These are phyloP conservation scores for Lucifuga dentata DNA, from an alignment of 2,113 vertebrate species.

Conservation along the genomic window DNA sequence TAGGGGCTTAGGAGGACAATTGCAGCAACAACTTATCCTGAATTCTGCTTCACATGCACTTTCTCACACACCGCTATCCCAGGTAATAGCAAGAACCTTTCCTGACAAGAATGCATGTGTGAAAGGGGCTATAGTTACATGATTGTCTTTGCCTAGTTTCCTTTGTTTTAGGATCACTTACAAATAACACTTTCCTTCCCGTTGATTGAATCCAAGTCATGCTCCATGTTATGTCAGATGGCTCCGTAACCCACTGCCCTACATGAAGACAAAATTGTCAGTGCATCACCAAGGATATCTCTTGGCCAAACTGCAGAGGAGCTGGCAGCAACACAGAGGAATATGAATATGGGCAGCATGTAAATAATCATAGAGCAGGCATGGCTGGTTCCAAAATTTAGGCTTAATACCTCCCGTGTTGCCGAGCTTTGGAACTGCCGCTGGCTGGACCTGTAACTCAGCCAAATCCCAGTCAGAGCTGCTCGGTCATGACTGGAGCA, in stretches of 20 bases:
- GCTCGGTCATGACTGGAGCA: conserved; percentile 17
- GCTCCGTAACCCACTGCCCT: conserved; percentile 37
- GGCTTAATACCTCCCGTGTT: conserved; percentile 20
- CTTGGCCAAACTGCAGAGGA: not conserved
- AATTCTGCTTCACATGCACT: too few species aligned
- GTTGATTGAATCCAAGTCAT: conserved; percentile 31
- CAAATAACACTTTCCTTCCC: not conserved
- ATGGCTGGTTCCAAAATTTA: conserved; percentile 33
- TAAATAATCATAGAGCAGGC: conserved; percentile 41
- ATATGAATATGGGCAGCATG: conserved; percentile 11
- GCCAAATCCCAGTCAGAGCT: conserved; percentile 34
- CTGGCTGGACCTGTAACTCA: conserved; percentile 19
- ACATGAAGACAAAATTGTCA: conserved; percentile 26
- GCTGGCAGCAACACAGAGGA: conserved; percentile 11
- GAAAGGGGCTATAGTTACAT: too few species aligned
- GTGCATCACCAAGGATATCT: conserved; percentile 11
- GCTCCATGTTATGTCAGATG: conserved; percentile 14
- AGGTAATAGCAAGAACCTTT: too few species aligned
- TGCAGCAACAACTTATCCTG: too few species aligned
- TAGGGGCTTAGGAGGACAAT: too few species aligned
- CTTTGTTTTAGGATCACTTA: not conserved
- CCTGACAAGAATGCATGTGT: too few species aligned
- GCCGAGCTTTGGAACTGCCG: conserved; percentile 1
- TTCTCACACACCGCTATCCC: too few species aligned
- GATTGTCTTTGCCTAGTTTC: not conserved